These are phyloP conservation scores for Ia io DNA, from an alignment of 2,113 vertebrate genomes.

Conservation along the genomic window DNA sequence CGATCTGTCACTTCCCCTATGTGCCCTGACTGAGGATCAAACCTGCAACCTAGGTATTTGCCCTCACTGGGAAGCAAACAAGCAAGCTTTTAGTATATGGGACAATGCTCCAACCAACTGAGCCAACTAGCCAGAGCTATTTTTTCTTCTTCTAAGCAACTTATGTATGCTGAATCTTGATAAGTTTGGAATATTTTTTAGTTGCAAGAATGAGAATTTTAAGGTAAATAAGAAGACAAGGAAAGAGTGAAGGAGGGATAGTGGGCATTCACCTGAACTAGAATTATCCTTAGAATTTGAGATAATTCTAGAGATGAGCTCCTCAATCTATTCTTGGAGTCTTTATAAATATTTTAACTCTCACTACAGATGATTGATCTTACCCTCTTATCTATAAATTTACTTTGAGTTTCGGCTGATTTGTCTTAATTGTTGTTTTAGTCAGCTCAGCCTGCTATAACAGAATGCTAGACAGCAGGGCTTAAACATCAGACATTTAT, in stretches of 20 bases:
- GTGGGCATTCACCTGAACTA: neutral
- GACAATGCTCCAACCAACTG: neutral
- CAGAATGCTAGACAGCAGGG: neutral
- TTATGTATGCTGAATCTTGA: neutral
- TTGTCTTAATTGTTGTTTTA: neutral
- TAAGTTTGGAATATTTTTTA: neutral
- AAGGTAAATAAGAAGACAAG: neutral
- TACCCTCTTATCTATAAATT: neutral
- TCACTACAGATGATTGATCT: neutral
- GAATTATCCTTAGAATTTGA: neutral
- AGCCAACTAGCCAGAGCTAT: too few species aligned
- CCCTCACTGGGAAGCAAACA: neutral
- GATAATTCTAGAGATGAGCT: neutral
- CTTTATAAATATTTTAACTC: neutral
- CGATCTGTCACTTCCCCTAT: neutral
- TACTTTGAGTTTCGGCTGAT: neutral
- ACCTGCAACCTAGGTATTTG: neutral
- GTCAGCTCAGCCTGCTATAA: neutral
- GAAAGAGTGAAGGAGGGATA: neutral
- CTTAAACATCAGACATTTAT: neutral
- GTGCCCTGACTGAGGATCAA: neutral
- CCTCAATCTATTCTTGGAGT: neutral
- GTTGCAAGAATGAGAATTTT: neutral
- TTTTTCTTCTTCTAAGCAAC: neutral
- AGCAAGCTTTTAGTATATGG: neutral